Evolutionary conservation across 2,888 invertebrate species (phyloP), one percentile per base, ranked within the genome.

Genomic region (Scaptomyza polygonia): DNA sequence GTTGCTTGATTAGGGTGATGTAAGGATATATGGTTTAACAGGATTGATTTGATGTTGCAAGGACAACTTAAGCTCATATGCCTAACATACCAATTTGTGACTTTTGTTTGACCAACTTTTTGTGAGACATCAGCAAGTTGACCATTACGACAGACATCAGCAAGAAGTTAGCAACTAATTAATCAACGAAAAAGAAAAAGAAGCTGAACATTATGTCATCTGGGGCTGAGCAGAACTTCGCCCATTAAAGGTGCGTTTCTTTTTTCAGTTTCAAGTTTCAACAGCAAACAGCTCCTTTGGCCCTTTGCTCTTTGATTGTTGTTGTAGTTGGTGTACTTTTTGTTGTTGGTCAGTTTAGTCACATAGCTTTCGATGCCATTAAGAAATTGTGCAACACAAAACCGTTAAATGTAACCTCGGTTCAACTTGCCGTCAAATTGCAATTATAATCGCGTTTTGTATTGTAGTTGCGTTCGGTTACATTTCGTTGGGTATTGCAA

Each of bases 151-250:
- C 29, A 36, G 40, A 25, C 64, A 64, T 63, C 63, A 59, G 47
- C 54, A 43, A 43, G 25, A 53, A 59, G 52, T 75, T 71, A 59
- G 47, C 71, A 74, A 71, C 66, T 58, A 75, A 74, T 75, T 74
- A 73, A 67, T 43, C 48, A 47, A 40, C 52, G 9, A 29, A 29
- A 0, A 1, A 29, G 29, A 7, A 29, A 7, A 29, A 29, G 29
- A 29, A 29, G 29, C 29, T 9, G 29, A 29, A 8, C 8, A 29
- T 29, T 9, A 29, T n/a, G 34, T n/a, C 34, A 34, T 34, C 34
- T n/a, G n/a, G n/a, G 2, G 1, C 1, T 4, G 12, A 12, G 12
- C 4, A 32, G 5, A 34, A n/a, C 5, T 21, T 45, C 29, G 21
- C 5, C 34, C 29, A 34, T 11, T 25, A 5, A 3, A 9, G 27